A percentile compares a stretch with the other conserved stretches of the same genome.
These are phyloP conservation scores for Apamea epomidion DNA, from an alignment of 2,888 invertebrate species.

Conservation along the genomic window DNA sequence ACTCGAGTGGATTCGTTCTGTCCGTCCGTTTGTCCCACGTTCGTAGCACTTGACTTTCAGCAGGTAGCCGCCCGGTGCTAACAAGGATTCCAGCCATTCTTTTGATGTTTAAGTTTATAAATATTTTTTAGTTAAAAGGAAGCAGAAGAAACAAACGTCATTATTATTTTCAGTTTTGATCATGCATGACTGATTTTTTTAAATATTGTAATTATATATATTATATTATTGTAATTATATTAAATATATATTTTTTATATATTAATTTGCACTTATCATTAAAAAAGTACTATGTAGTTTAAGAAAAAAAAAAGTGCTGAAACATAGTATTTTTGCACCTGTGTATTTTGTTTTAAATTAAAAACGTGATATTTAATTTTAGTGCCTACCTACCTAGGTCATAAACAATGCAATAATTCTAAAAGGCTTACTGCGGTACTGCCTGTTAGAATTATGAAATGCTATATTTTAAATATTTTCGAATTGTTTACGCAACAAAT, in stretches of 20 bases:
- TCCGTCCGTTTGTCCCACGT: conserved; percentile 63
- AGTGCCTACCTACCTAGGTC: not conserved
- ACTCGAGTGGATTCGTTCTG: conserved; percentile 64
- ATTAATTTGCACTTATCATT: not conserved
- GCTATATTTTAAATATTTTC: not conserved
- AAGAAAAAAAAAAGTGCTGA: not conserved
- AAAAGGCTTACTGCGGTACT: not conserved
- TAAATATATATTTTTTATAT: no score
- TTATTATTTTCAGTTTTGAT: not conserved
- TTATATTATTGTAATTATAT: no score
- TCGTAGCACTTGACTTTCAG: conserved; percentile 66
- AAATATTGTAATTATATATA: no score
- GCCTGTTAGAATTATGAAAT: not conserved
- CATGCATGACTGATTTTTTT: not conserved
- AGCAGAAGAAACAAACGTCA: not conserved
- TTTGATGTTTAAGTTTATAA: conserved; percentile 10
- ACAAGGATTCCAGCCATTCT: conserved; percentile 55
- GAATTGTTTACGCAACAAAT: not conserved
- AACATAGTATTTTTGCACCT: not conserved
- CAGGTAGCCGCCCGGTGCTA: conserved; percentile 64
- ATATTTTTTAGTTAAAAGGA: not conserved
- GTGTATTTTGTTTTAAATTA: not conserved
- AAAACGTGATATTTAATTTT: not conserved
- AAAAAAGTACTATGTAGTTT: not conserved
- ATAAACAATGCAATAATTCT: not conserved